A percentile compares a stretch with the other conserved stretches of the same genome.
Evolutionary conservation across 2,113 vertebrate species (phyloP).

Genomic region (Proteles cristata): DNA sequence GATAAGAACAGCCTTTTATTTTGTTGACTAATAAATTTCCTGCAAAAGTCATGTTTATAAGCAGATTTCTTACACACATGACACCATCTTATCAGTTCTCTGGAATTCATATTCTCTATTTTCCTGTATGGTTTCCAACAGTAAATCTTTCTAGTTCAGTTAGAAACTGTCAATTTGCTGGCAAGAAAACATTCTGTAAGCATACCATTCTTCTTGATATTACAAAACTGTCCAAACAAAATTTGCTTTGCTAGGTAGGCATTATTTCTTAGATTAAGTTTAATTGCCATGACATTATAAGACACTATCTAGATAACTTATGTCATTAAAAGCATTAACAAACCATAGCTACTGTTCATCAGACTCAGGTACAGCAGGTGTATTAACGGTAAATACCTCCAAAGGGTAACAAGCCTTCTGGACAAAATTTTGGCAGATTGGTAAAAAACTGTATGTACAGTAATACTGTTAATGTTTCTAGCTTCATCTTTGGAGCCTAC

Average conservation of each 20-base stretch:
- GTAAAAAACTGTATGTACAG: constrained; percentile 42
- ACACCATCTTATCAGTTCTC: constrained; percentile 24
- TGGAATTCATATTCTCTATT: constrained; percentile 3
- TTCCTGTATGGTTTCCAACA: background rate
- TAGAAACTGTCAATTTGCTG: background rate
- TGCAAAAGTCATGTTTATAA: constrained; percentile 30
- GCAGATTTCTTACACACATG: background rate
- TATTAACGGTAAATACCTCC: constrained; percentile 3
- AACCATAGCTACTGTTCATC: constrained; percentile 17
- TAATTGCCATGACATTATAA: background rate
- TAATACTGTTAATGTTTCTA: constrained; percentile 21
- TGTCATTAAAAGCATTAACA: constrained; percentile 32
- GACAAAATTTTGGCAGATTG: constrained; percentile 37
- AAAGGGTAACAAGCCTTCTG: constrained; percentile 43
- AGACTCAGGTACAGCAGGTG: background rate
- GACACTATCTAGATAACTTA: background rate
- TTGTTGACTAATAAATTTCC: constrained; percentile 35
- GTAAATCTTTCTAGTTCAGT: background rate
- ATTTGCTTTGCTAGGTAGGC: constrained; percentile 34
- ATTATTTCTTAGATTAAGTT: constrained; percentile 37
- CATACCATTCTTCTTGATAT: background rate
- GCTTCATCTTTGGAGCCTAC: background rate
- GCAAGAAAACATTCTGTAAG: constrained; percentile 54
- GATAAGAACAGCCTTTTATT: constrained; percentile 22
- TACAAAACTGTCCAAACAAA: constrained; percentile 14